These are phyloP conservation scores for Drosophila greeni DNA, from an alignment of 2,888 invertebrate genomes.

Conservation along the genomic window DNA sequence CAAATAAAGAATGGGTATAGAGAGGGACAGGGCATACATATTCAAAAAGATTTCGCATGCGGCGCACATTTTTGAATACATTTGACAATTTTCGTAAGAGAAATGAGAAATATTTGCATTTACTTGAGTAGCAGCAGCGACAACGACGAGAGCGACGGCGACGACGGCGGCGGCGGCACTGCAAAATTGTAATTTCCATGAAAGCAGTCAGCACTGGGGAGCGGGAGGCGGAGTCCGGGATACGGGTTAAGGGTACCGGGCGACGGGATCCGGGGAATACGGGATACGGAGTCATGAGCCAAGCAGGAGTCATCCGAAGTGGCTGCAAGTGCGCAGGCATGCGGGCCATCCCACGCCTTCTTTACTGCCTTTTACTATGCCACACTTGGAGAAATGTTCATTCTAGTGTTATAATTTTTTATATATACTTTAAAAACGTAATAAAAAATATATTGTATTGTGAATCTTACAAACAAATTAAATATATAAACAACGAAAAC, in stretches of 20 bases:
- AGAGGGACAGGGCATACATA: slow-evolving; percentile 55
- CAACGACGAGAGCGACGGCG: slow-evolving; percentile 19
- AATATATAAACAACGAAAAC: too few species aligned
- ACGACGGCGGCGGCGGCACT: slow-evolving; percentile 38
- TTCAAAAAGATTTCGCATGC: slow-evolving; percentile 73
- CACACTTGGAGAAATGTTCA: slow-evolving; percentile 16
- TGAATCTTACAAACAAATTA: too few species aligned
- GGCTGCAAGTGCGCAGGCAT: slow-evolving; percentile 61
- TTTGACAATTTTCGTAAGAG: slow-evolving; percentile 72
- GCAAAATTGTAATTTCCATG: slow-evolving; percentile 75
- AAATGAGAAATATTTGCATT: slow-evolving; percentile 75
- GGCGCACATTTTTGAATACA: slow-evolving; percentile 73
- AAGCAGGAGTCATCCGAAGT: slow-evolving; percentile 52
- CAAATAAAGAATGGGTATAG: slow-evolving; percentile 36
- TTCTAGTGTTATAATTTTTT: too few species aligned
- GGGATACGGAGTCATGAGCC: slow-evolving; percentile 38
- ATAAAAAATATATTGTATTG: too few species aligned
- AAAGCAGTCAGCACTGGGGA: slow-evolving; percentile 56
- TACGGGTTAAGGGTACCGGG: slow-evolving; percentile 8
- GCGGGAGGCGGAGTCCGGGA: slow-evolving; percentile 3
- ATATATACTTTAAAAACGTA: too few species aligned
- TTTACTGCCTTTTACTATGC: slow-evolving; percentile 7
- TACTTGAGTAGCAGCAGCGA: slow-evolving; percentile 70
- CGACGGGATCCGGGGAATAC: slow-evolving; percentile 4
- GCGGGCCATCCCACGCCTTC: slow-evolving; percentile 27